Percentiles rank a stretch among this genome's conserved stretches.
phyloP scores from a whole-genome alignment of 2,113 vertebrate genomes.

The Seriola dumerili region DNA sequence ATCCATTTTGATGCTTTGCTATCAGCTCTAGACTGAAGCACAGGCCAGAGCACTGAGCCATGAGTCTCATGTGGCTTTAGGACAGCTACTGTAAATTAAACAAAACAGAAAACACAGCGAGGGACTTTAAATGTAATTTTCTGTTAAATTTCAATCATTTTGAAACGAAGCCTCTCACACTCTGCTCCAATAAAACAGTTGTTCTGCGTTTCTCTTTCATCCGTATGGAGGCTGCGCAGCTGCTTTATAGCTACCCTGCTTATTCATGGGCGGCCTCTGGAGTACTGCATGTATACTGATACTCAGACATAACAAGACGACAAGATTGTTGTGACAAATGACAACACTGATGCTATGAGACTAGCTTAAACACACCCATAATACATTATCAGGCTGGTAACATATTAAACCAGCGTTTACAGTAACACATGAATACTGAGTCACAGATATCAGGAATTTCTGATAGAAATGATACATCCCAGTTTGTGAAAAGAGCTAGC shows the following conservation, averaged over 20 bases:
- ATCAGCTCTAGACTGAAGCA: slow-evolving; percentile 23
- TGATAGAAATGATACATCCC: neutral
- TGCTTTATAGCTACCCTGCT: slow-evolving; percentile 28
- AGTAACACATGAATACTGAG: neutral
- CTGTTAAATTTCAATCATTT: slow-evolving; percentile 36
- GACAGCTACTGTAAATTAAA: slow-evolving; percentile 39
- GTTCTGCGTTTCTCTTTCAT: slow-evolving; percentile 27
- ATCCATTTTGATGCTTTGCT: slow-evolving; percentile 39
- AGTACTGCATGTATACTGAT: slow-evolving; percentile 15
- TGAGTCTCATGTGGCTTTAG: slow-evolving; percentile 28
- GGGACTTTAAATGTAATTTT: slow-evolving; percentile 38
- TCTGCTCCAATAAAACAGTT: slow-evolving; percentile 22
- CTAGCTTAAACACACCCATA: neutral
- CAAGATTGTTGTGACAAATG: slow-evolving; percentile 32
- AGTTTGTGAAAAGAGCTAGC: neutral
- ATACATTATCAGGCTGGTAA: slow-evolving; percentile 17
- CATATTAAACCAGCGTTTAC: slow-evolving; percentile 4
- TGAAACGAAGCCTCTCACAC: slow-evolving; percentile 16
- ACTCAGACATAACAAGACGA: slow-evolving; percentile 33
- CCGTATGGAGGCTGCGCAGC: slow-evolving; percentile 34
- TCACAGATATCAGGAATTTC: neutral
- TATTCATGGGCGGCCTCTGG: slow-evolving; percentile 39
- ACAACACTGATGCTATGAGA: slow-evolving; percentile 5
- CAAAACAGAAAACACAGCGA: slow-evolving; percentile 29
- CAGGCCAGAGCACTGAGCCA: slow-evolving; percentile 16